Evolutionary conservation across 2,113 vertebrate genomes (phyloP), one percentile per base, ranked within the genome.

Genomic region (Pungitius pungitius): DNA sequence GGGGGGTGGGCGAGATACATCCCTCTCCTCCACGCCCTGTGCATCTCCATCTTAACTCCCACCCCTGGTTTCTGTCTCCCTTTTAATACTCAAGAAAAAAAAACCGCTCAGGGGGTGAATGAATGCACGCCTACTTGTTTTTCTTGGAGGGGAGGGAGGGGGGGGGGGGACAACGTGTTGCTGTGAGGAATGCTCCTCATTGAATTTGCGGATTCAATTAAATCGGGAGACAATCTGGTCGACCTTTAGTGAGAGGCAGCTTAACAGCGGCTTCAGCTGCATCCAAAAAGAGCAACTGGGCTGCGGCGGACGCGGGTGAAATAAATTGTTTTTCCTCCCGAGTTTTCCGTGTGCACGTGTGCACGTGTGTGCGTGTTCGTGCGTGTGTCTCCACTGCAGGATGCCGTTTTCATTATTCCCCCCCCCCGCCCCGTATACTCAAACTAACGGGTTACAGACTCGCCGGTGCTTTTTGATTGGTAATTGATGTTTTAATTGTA

Each of bases 401-500:
- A 69, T 54, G 27, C 18, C 17, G n/a, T 20, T 77, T 83, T 55
- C 47, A 57, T 62, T 47, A 11, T 69, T 75, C 80, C 55, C 47
- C 67, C 40, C 33, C 33, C 55, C 47, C 67, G 37, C 33, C 33
- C 64, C 26, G 12, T 55, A 62, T 35, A 35, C 37, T 39, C 6
- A 78, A 49, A 76, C 40, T 65, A 73, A 65, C 2, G 15, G 42
- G 59, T 66, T 40, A 61, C 1, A 3, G 54, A 15, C 30, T 57
- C 64, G 80, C 81, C 81, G 68, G 39, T 26, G 61, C 43, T 75
- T 63, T n/a, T 76, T 20, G 15, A 60, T 61, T 26, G 8, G 76
- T 88, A 85, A 91, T 84, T 84, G 84, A 87, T 90, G 83, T 79
- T 78, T 80, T 76, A 77, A 60, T 83, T 90, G 87, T 82, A 68